phyloP scores from a whole-genome alignment of 2,888 invertebrate genomes.

The Parnassius glacialis region DNA sequence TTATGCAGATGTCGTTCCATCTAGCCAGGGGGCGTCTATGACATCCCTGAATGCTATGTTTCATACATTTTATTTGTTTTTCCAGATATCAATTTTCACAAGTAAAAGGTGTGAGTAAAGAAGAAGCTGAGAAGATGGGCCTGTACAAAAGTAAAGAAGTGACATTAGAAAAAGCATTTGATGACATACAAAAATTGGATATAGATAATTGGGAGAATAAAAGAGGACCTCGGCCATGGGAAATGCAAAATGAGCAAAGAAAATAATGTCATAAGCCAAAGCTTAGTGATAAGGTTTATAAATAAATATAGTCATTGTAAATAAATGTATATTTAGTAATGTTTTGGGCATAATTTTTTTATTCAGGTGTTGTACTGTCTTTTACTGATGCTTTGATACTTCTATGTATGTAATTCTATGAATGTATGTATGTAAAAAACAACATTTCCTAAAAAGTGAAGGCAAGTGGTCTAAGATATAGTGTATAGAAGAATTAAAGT shows the following conservation, averaged over 20 bases:
- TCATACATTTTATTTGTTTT: constrained; percentile 20
- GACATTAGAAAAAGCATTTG: constrained; percentile 87
- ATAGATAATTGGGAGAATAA: constrained; percentile 93
- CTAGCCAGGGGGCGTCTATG: too few species aligned
- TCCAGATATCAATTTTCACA: constrained; percentile 82
- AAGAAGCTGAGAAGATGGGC: constrained; percentile 85
- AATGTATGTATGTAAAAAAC: too few species aligned
- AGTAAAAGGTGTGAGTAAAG: constrained; percentile 79
- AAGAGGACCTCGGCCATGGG: constrained; percentile 93
- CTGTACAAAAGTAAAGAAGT: constrained; percentile 85
- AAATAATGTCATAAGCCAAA: constrained; percentile 36
- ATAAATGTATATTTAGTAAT: background rate
- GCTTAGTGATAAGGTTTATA: background rate
- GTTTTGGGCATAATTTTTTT: background rate
- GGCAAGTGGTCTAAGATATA: too few species aligned
- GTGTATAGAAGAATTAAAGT: too few species aligned
- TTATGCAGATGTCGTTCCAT: too few species aligned
- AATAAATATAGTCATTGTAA: background rate
- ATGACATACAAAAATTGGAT: constrained; percentile 86
- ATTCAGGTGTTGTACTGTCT: too few species aligned
- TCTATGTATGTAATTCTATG: too few species aligned
- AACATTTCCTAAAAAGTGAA: too few species aligned
- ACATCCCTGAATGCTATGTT: too few species aligned
- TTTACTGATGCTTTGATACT: too few species aligned
- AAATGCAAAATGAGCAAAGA: constrained; percentile 64